Evolutionary conservation across 2,888 invertebrate genomes (phyloP), one percentile per base, ranked within the genome.

Genomic region (Proisotoma minuta): DNA sequence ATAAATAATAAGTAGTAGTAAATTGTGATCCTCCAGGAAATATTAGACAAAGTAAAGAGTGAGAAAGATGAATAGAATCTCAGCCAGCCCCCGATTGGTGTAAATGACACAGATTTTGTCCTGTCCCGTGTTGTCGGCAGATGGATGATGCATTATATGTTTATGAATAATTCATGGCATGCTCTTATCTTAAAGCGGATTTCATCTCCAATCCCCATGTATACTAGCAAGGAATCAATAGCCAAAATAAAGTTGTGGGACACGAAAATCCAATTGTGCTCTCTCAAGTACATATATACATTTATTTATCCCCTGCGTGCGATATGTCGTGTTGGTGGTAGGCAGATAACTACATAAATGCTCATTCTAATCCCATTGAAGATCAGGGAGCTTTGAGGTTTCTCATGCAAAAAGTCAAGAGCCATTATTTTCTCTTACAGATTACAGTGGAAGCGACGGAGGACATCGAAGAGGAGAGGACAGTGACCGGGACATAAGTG

Each of bases 401-500:
- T 22, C 23, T 49, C 8, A 49, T 49, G 15, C 12, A 34, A 4
- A 5, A 23, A 15, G 10, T n/a, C 18, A 49, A 23, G 5, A 12
- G 15, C 24, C 12, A 51, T 39, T 52, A 53, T 59, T 54, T 15
- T 26, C 24, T 58, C 22, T 24, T 65, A 28, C 40, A 70, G 65
- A 67, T 54, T 61, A 73, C 71, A 59, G 75, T 71, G n/a, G n/a
- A n/a, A 50, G 58, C 47, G 70, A 72, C 67, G 68, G 75, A 70
- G 68, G 72, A 73, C 57, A 73, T 27, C 66, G 74, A 27, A 70
- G 73, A 39, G 69, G 73, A 51, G 75, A 76, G 15, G 75, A 76
- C 66, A 74, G 75, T 61, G 76, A 76, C 68, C 71, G 75, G 56
- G 76, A 76, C 65, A 76, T 75, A 58, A 75, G 75, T 63, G 74